Conservation (phyloP, 2,113 vertebrate genomes). For the Loxodonta africana region DNA sequence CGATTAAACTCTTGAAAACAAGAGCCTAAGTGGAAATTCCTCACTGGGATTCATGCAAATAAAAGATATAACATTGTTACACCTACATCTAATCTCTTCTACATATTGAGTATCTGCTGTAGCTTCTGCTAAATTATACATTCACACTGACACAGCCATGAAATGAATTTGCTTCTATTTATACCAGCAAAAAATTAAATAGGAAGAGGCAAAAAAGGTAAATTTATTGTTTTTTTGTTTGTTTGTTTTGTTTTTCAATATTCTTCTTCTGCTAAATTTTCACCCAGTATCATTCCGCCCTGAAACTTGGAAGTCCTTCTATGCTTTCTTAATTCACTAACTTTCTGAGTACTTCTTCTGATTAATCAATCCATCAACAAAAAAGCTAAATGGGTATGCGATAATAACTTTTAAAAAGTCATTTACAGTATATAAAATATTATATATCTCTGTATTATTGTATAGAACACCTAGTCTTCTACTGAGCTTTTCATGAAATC, state of each 20-base stretch:
- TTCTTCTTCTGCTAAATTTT: neutral
- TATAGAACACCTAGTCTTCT: neutral
- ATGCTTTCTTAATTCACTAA: neutral
- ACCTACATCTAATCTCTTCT: neutral
- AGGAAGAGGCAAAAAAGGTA: neutral
- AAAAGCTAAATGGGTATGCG: neutral
- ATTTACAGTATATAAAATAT: neutral
- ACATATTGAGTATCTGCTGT: neutral
- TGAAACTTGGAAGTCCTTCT: neutral
- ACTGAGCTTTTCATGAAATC: neutral
- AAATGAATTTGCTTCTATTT: constrained; percentile 4
- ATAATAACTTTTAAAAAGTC: neutral
- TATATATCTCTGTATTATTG: neutral
- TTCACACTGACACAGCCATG: neutral
- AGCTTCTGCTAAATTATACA: neutral
- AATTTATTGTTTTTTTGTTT: neutral
- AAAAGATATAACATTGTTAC: constrained; percentile 53
- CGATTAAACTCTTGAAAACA: constrained; percentile 61
- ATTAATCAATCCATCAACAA: neutral
- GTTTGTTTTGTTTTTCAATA: neutral
- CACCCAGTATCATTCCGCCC: neutral
- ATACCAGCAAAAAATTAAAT: neutral
- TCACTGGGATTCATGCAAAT: constrained; percentile 39
- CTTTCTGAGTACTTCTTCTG: neutral
- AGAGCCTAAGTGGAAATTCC: constrained; percentile 39